phyloP scores from a whole-genome alignment of 2,888 invertebrate genomes.

The Netelia virgata region DNA sequence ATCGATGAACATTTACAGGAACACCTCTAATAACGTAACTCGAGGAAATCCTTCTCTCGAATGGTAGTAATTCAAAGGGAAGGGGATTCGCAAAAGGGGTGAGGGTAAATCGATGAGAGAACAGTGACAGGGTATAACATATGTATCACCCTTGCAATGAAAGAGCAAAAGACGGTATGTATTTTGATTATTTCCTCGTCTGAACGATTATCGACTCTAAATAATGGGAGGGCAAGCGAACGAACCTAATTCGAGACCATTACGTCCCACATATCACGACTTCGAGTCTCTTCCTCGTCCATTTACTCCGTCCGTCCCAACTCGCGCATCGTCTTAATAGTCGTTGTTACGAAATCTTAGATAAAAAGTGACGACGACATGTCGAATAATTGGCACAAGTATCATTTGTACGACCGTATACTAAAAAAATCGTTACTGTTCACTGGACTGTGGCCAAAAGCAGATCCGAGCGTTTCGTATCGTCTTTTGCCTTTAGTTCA shows the following conservation, averaged over 20 bases:
- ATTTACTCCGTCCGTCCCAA: background rate
- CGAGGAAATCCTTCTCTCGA: too few species aligned
- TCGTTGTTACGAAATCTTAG: background rate
- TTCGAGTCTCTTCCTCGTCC: background rate
- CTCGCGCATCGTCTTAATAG: background rate
- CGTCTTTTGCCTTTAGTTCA: conserved; percentile 31
- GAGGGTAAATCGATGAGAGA: conserved; percentile 28
- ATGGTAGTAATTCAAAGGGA: too few species aligned
- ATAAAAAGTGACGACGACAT: conserved; percentile 12
- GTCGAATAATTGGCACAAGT: conserved; percentile 49
- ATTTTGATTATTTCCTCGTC: background rate
- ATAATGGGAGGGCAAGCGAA: background rate
- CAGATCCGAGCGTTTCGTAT: conserved; percentile 42
- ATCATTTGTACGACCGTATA: conserved; percentile 39
- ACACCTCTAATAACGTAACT: too few species aligned
- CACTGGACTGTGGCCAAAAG: conserved; percentile 55
- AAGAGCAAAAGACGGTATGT: background rate
- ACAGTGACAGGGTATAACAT: background rate
- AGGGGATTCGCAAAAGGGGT: background rate
- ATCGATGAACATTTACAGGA: too few species aligned
- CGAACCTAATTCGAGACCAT: conserved; percentile 13
- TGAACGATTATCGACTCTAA: background rate
- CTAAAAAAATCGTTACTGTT: conserved; percentile 49
- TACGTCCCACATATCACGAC: conserved; percentile 7
- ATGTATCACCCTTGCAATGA: background rate